Evolutionary conservation across 1,140 invertebrate species (phyloP).

Genomic region (Ceratina japonica): DNA sequence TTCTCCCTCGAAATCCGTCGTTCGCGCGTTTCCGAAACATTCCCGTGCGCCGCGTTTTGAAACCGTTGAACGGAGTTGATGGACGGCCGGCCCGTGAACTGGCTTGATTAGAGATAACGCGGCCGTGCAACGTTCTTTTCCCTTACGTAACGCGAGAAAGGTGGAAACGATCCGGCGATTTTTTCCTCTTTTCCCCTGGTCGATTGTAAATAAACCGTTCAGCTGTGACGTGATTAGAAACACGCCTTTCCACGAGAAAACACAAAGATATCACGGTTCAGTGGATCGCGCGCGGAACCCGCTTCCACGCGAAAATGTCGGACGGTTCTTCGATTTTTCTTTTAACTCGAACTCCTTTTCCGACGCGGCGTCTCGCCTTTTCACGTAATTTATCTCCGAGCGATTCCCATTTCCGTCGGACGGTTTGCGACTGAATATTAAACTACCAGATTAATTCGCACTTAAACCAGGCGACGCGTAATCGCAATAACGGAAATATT

Average conservation of each 20-base stretch:
- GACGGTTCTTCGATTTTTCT: neutral
- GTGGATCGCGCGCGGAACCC: neutral
- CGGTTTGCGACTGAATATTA: neutral
- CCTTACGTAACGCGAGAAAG: constrained; percentile 45
- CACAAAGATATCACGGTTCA: neutral
- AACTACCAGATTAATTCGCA: neutral
- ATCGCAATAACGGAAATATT: constrained; percentile 7
- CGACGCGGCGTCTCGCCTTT: no score
- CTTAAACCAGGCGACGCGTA: neutral
- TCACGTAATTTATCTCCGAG: no score
- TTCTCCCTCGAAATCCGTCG: neutral
- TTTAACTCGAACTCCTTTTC: neutral
- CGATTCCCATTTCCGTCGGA: neutral
- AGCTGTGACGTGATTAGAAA: constrained; percentile 10
- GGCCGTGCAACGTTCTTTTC: constrained; percentile 14
- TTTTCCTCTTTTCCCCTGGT: constrained; percentile 2
- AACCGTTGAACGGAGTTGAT: constrained; percentile 1
- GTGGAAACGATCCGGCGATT: constrained; percentile 11
- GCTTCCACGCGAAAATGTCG: neutral
- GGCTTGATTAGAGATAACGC: constrained; percentile 30
- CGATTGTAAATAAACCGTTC: constrained; percentile 25
- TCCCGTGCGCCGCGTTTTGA: constrained; percentile 3
- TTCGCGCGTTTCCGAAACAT: constrained; percentile 26
- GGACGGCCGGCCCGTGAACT: neutral
- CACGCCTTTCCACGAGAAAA: neutral